A percentile compares a stretch with the other conserved stretches of the same genome.
Conservation (phyloP, 1,140 invertebrate species). For the Spodoptera frugiperda region DNA sequence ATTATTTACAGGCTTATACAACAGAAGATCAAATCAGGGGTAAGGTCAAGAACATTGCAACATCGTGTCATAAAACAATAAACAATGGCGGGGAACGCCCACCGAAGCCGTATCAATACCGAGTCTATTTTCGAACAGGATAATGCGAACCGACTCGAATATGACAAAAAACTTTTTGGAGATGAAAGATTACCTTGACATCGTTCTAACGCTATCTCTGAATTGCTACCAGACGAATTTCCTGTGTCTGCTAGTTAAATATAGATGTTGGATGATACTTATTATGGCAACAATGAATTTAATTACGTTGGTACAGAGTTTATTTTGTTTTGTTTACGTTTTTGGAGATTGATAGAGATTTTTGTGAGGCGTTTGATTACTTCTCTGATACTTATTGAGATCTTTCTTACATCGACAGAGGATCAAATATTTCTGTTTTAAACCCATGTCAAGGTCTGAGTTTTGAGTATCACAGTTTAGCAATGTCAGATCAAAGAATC, state of each 20-base stretch:
- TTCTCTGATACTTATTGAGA: no score
- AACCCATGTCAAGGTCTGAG: no score
- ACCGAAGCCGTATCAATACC: constrained; percentile 5
- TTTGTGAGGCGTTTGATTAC: no score
- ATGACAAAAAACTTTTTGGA: constrained; percentile 15
- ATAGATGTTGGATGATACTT: not conserved
- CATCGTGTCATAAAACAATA: not conserved
- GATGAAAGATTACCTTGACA: constrained; percentile 22
- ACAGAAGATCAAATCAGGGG: not conserved
- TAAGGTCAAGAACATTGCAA: constrained; percentile 25
- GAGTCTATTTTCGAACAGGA: constrained; percentile 16
- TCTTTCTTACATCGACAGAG: no score
- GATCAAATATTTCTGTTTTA: no score
- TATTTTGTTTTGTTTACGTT: not conserved
- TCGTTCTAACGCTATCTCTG: constrained; percentile 1
- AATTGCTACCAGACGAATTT: constrained; percentile 12
- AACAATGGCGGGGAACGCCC: constrained; percentile 9
- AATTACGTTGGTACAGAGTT: not conserved
- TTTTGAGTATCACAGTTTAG: no score
- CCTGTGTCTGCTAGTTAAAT: not conserved
- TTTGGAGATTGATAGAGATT: not conserved
- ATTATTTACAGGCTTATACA: not conserved
- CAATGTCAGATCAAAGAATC: no score
- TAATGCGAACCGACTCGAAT: constrained; percentile 1
- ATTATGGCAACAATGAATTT: not conserved